Conservation (phyloP, 1,140 invertebrate genomes). For the Drosophila equinoxialis region DNA sequence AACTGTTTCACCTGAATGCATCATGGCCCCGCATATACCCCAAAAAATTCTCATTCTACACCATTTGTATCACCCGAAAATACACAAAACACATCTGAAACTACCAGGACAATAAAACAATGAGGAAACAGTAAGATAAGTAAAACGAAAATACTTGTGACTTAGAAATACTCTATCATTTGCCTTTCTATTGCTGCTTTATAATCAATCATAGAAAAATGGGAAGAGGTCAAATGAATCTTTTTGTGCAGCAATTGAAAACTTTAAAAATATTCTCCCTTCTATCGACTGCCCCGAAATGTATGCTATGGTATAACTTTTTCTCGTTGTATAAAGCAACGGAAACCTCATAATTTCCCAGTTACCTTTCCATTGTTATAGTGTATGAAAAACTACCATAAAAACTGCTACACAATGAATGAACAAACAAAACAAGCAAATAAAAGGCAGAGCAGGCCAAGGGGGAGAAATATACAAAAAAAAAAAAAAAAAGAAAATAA, state of each 20-base stretch:
- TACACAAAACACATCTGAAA: conserved; percentile 20
- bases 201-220: too few species aligned
- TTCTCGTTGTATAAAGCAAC: background rate
- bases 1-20: conserved; percentile 71
- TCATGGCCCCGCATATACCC: background rate
- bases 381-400: conserved; percentile 49
- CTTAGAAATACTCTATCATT: too few species aligned
- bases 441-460: background rate
- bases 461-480: conserved; percentile 29
- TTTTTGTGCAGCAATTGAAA: too few species aligned
- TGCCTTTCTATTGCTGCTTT: too few species aligned
- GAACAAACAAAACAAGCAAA: conserved; percentile 43
- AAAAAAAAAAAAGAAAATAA: conserved; percentile 20
- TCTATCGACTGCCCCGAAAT: background rate
- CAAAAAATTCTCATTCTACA: too few species aligned
- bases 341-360: conserved; percentile 39
- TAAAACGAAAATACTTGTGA: too few species aligned
- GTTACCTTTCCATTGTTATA: conserved; percentile 38
- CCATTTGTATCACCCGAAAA: background rate
- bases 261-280: too few species aligned
- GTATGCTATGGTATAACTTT: conserved; percentile 40
- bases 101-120: conserved; percentile 26
- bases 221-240: too few species aligned
- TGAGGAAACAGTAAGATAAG: too few species aligned
- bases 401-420: conserved; percentile 37